phyloP scores from a whole-genome alignment of 2,888 invertebrate species.

The Notodonta ziczac region DNA sequence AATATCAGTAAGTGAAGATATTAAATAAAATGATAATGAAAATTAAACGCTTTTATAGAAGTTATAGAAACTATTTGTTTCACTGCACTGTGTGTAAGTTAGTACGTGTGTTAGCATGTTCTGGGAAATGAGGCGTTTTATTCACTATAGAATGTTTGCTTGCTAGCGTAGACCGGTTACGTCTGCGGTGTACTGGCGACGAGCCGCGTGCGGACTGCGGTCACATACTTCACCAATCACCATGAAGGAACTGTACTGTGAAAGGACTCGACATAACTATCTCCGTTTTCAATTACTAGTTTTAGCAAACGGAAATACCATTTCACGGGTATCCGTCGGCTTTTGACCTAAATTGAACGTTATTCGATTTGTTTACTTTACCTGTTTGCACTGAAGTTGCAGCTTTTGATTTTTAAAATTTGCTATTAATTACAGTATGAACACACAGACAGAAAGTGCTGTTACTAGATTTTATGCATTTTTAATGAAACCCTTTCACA shows the following conservation, averaged over 20 bases:
- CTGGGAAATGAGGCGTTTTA: constrained; percentile 38
- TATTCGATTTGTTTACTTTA: constrained; percentile 19
- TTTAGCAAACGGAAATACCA: constrained; percentile 23
- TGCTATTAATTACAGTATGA: constrained; percentile 48
- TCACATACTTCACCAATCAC: constrained; percentile 48
- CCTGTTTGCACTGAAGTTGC: constrained; percentile 35
- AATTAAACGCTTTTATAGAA: neutral
- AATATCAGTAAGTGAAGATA: no score
- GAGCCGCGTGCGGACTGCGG: constrained; percentile 61
- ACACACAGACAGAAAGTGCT: constrained; percentile 9
- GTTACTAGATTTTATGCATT: no score
- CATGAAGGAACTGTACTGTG: constrained; percentile 33
- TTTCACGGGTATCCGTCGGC: constrained; percentile 16
- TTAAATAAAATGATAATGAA: neutral
- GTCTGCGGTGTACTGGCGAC: constrained; percentile 32
- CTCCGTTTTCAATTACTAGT: constrained; percentile 21
- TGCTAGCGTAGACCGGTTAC: constrained; percentile 40
- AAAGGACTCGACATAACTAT: constrained; percentile 17
- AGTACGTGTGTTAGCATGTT: constrained; percentile 18
- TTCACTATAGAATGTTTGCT: constrained; percentile 26
- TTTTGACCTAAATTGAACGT: constrained; percentile 42
- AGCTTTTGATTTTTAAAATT: constrained; percentile 24
- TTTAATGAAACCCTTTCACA: no score
- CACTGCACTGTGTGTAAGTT: neutral
- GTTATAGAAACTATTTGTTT: neutral